Percentiles rank a stretch among this genome's conserved stretches.
Conservation (phyloP, 2,888 invertebrate species). For the Melinopterus prodromus region DNA sequence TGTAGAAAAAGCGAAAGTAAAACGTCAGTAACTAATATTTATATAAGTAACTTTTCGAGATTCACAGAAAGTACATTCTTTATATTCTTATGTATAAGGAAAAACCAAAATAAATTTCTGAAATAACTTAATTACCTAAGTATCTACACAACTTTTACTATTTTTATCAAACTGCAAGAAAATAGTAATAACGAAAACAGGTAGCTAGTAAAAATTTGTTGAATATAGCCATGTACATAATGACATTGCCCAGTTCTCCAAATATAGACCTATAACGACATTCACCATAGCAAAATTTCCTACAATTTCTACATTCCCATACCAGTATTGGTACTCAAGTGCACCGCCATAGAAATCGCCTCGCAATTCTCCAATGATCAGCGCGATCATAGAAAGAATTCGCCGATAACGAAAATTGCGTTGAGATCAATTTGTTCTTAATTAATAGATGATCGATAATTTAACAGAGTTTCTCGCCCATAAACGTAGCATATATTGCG, state of each 20-base stretch:
- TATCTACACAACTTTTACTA: too few species aligned
- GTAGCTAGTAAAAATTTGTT: neutral
- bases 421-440: neutral
- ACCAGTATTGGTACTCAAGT: neutral
- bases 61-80: too few species aligned
- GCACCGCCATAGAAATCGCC: neutral
- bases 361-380: neutral
- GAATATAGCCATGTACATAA: neutral
- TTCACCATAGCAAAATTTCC: neutral
- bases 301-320: neutral
- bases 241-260: neutral
- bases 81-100: too few species aligned
- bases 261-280: neutral
- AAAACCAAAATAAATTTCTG: too few species aligned
- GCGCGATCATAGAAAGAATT: neutral
- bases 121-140: too few species aligned
- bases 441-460: slow-evolving; percentile 4
- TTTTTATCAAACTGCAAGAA: too few species aligned
- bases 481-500: neutral
- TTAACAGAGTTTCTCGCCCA: slow-evolving; percentile 4
- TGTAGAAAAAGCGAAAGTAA: too few species aligned
- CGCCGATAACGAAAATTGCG: neutral
- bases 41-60: too few species aligned
- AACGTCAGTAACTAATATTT: too few species aligned
- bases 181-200: too few species aligned